A percentile compares a stretch with the other conserved stretches of the same genome.
Evolutionary conservation across 2,888 invertebrate species (phyloP).

Genomic region (Atrina japonica): DNA sequence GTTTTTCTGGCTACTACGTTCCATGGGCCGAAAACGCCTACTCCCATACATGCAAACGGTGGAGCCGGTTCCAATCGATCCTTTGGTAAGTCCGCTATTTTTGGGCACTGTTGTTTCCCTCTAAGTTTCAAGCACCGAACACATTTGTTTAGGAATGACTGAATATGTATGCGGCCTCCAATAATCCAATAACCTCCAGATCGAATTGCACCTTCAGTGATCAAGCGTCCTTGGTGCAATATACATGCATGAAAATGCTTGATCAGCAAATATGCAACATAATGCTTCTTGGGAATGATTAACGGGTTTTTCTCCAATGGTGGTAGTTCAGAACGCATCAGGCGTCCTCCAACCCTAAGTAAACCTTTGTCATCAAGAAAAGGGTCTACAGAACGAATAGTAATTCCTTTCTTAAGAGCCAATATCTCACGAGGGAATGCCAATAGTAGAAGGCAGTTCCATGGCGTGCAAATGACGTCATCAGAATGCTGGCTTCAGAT

Average conservation of each 20-base stretch:
- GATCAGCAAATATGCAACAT: conserved; percentile 38
- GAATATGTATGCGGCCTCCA: conserved; percentile 33
- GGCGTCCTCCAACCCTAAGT: conserved; percentile 40
- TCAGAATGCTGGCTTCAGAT: too few relatives aligned
- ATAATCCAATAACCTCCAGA: conserved; percentile 46
- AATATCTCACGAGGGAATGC: background rate
- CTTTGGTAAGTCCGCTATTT: conserved; percentile 37
- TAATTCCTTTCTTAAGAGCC: background rate
- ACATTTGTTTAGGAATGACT: conserved; percentile 32
- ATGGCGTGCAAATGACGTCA: too few relatives aligned
- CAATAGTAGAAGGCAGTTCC: too few relatives aligned
- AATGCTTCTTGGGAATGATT: conserved; percentile 24
- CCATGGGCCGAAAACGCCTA: conserved; percentile 48
- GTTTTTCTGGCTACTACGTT: conserved; percentile 28
- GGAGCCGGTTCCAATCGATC: conserved; percentile 34
- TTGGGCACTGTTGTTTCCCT: conserved; percentile 17
- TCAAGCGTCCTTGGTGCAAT: conserved; percentile 45
- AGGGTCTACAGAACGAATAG: too few relatives aligned
- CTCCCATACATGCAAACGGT: conserved; percentile 47
- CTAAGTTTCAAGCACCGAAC: conserved; percentile 27
- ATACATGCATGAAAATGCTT: conserved; percentile 38
- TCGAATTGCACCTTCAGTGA: conserved; percentile 47
- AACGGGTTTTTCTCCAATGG: conserved; percentile 36
- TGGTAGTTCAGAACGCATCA: conserved; percentile 16
- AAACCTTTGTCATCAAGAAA: conserved; percentile 38